Conservation (phyloP, 1,140 invertebrate species). For the Linepithema humile region DNA sequence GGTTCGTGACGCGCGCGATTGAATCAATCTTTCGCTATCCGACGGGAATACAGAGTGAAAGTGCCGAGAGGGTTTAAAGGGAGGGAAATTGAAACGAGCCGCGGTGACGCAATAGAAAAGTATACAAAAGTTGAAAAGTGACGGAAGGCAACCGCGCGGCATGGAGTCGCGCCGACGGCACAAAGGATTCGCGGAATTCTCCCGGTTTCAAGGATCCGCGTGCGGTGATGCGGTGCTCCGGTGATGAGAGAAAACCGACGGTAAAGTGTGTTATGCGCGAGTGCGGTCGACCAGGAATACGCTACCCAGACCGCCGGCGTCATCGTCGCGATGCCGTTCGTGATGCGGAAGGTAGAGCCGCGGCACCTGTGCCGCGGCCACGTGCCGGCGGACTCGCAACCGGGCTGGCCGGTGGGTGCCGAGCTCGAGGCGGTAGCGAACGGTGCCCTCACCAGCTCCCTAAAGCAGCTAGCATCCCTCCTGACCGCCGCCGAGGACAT, state of each 20-base stretch:
- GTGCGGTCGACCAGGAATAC: not conserved
- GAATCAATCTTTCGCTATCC: not conserved
- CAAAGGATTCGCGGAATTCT: not conserved
- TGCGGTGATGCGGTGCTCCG: conserved; percentile 17
- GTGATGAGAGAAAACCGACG: conserved; percentile 14
- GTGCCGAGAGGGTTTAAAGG: not conserved
- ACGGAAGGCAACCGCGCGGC: not conserved
- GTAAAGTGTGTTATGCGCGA: conserved; percentile 30
- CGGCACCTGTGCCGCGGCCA: conserved; percentile 82
- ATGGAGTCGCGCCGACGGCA: not conserved
- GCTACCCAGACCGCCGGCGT: conserved; percentile 11
- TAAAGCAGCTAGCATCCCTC: conserved; percentile 85
- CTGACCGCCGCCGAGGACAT: conserved; percentile 85
- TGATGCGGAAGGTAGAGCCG: conserved; percentile 82
- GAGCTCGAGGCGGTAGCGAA: conserved; percentile 84
- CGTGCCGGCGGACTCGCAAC: conserved; percentile 78
- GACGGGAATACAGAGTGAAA: conserved; percentile 38
- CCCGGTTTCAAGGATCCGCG: not conserved
- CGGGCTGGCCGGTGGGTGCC: conserved; percentile 81
- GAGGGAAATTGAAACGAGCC: not conserved
- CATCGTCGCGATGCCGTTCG: conserved; percentile 80
- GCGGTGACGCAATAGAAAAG: not conserved
- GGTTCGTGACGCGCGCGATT: not conserved
- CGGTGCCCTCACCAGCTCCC: conserved; percentile 83
- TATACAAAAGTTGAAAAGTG: not conserved